These are phyloP conservation scores for Heliconius congener DNA, from an alignment of 1,140 invertebrate species.

Conservation along the genomic window DNA sequence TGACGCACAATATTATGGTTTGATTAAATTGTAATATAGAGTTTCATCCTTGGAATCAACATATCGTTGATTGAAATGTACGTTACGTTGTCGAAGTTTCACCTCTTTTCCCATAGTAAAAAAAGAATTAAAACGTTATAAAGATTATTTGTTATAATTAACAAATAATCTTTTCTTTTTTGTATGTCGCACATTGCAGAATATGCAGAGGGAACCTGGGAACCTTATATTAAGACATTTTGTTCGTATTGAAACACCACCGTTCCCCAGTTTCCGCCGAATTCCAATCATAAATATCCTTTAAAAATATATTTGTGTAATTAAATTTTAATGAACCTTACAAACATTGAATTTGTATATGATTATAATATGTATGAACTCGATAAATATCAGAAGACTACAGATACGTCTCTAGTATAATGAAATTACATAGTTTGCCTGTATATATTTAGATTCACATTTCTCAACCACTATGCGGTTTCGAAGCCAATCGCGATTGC, in stretches of 20 bases:
- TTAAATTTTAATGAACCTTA: not conserved
- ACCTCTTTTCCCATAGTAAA: not conserved
- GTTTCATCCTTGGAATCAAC: not conserved
- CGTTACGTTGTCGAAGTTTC: not conserved
- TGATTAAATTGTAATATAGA: not conserved
- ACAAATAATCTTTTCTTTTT: too few relatives aligned
- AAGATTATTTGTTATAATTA: too few relatives aligned
- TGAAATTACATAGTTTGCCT: conserved; percentile 49
- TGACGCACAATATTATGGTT: conserved; percentile 26
- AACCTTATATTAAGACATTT: too few relatives aligned
- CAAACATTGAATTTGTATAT: not conserved
- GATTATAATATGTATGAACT: not conserved
- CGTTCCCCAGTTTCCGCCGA: too few relatives aligned
- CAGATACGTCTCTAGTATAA: conserved; percentile 22
- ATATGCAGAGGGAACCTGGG: too few relatives aligned
- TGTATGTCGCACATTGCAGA: too few relatives aligned
- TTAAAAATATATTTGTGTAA: too few relatives aligned
- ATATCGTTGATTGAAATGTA: not conserved
- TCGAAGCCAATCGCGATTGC: conserved; percentile 40
- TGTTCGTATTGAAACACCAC: too few relatives aligned
- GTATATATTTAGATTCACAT: conserved; percentile 50
- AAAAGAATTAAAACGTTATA: not conserved
- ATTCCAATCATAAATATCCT: too few relatives aligned
- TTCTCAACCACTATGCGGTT: conserved; percentile 52
- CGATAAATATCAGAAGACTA: not conserved